phyloP scores from a whole-genome alignment of 2,113 vertebrate genomes.

The Chaetops frenatus region DNA sequence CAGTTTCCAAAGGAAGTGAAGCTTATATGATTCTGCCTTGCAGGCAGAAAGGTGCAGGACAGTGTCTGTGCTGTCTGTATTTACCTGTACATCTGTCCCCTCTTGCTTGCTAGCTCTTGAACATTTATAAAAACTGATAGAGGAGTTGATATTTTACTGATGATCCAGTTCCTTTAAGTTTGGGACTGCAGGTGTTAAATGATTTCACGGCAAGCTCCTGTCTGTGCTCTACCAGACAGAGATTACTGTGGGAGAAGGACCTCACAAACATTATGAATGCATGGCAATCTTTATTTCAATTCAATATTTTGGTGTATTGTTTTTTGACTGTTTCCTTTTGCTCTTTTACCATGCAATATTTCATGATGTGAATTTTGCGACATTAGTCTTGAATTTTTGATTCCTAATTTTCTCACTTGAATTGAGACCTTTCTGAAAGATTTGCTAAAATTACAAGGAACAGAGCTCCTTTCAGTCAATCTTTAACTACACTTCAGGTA shows the following conservation, averaged over 20 bases:
- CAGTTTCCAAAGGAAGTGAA: background rate
- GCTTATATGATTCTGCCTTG: background rate
- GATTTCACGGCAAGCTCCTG: background rate
- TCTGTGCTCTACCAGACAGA: background rate
- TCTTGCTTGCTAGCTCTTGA: background rate
- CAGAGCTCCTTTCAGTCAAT: background rate
- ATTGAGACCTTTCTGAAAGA: background rate
- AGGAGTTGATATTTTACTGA: background rate
- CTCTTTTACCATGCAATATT: background rate
- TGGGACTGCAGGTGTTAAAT: background rate
- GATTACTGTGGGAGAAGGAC: background rate
- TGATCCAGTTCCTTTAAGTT: background rate
- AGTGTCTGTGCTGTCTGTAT: background rate
- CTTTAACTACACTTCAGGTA: background rate
- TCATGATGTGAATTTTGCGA: background rate
- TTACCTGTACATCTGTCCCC: background rate
- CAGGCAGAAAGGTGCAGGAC: background rate
- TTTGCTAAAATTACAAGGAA: background rate
- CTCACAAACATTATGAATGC: background rate
- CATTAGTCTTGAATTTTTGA: background rate
- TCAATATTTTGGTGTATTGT: background rate
- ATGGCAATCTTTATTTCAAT: background rate
- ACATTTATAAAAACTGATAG: accelerated
- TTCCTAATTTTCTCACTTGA: background rate
- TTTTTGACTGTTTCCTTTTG: background rate